Conservation (phyloP, 2,113 vertebrate genomes). For the Stegostoma tigrinum region DNA sequence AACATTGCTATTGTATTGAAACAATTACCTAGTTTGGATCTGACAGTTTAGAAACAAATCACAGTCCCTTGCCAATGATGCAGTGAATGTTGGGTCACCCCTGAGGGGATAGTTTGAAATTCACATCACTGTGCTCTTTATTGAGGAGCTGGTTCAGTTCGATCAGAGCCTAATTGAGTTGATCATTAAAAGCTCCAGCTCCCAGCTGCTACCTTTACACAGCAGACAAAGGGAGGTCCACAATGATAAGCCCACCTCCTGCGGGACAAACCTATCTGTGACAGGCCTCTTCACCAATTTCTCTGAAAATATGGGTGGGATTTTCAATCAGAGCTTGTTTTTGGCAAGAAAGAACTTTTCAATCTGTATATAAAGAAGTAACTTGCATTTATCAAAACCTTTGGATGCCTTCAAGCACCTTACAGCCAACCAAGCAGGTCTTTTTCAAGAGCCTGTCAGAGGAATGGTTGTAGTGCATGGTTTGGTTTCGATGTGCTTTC, state of each 20-base stretch:
- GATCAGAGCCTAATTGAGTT: constrained; percentile 2
- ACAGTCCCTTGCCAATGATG: background rate
- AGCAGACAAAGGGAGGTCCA: constrained; percentile 8
- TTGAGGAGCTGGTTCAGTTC: background rate
- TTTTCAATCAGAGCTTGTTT: background rate
- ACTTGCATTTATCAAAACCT: background rate
- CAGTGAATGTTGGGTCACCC: background rate
- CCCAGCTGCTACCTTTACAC: background rate
- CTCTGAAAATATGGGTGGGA: background rate
- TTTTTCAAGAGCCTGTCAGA: background rate
- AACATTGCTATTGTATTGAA: background rate
- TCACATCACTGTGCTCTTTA: background rate
- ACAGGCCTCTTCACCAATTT: background rate
- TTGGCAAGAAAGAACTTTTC: background rate
- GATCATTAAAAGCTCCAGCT: constrained; percentile 20
- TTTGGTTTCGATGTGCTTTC: no score
- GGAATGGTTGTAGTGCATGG: background rate
- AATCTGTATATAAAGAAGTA: background rate
- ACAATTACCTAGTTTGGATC: background rate
- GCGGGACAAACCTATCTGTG: no score
- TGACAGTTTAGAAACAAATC: background rate
- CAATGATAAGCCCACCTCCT: background rate
- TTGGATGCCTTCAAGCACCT: background rate
- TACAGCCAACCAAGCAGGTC: background rate
- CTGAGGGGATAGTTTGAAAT: constrained; percentile 29